Evolutionary conservation across 35 echinoderm and acorn worm genomes (phyloP), one percentile per base, ranked within the genome.

Genomic region (Eucidaris tribuloides): DNA sequence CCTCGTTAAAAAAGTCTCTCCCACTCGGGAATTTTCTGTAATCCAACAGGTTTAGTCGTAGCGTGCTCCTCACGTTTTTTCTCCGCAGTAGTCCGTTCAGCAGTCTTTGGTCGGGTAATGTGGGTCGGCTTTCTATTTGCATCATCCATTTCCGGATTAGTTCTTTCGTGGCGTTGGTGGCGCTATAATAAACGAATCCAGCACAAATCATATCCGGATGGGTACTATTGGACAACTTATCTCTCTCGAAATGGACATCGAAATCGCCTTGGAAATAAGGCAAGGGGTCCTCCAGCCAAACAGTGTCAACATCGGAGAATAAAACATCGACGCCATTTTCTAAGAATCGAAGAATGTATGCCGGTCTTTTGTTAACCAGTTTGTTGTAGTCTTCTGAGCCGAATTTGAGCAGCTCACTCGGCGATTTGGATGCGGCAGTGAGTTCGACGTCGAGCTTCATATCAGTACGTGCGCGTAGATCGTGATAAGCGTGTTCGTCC

Each of bases 201-300:
- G 86, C 87, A 42, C 86, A 89, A 18, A 45, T 40, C 43, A 56
- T 22, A 29, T 59, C 50, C 38, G 84, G 84, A 24, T 20, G 43
- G 3, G 79, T 33, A 17, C 60, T 28, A 0, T 58, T 46, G 15
- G 58, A 40, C 6, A 79, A 83, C 3, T 84, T 46, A 46, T 94
- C 92, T 78, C 81, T 65, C 39, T 86, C 87, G 1, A 94, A 46
- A 20, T 83, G 52, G 27, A 94, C 33, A 61, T 94, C 86, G 63
- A 85, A 94, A 23, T 90, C 77, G 7, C 87, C 92, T 5, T 33
- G 41, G 33, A 94, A 62, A 81, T 86, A 90, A 11, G 81, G 77
- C 28, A 94, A 94, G 19, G 92, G 92, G 46, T 94, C 58, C n/a
- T 86, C 30, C 5, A 94, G 65, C 92, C 92, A 94, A 20, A 94